Conservation (phyloP, 2,797 vertebrate genomes). For the Cyprinella venusta region DNA sequence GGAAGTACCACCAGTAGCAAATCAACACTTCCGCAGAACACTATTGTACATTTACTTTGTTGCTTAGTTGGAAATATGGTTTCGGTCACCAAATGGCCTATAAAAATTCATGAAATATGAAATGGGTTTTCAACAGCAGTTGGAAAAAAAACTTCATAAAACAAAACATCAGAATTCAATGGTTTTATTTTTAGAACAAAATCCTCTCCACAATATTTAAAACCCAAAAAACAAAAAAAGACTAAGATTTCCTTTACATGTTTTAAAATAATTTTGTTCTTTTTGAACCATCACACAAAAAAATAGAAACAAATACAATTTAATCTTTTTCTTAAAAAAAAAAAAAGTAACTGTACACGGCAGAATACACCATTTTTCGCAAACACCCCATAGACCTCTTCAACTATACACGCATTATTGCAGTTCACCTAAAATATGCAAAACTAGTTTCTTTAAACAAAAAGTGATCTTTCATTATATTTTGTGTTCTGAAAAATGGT, state of each 20-base stretch:
- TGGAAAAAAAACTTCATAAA: slow-evolving; percentile 39
- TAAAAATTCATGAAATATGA: neutral
- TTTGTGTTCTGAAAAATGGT: slow-evolving; percentile 58
- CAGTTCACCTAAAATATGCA: slow-evolving; percentile 76
- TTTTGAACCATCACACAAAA: slow-evolving; percentile 77
- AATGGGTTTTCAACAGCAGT: neutral
- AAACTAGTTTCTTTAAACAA: slow-evolving; percentile 60
- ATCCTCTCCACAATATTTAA: slow-evolving; percentile 76
- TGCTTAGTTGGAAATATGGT: neutral
- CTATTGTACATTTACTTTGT: neutral
- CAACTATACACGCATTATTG: slow-evolving; percentile 75
- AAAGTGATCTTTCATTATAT: slow-evolving; percentile 37
- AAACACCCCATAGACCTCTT: slow-evolving; percentile 77
- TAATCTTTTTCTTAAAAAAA: slow-evolving; percentile 58
- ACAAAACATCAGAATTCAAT: slow-evolving; percentile 62
- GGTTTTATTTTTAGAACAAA: slow-evolving; percentile 82
- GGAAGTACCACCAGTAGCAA: slow-evolving; percentile 8
- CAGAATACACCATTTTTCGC: slow-evolving; percentile 81
- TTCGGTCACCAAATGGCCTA: neutral
- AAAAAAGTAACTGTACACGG: slow-evolving; percentile 84
- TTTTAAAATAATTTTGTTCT: slow-evolving; percentile 81
- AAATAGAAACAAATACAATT: slow-evolving; percentile 79
- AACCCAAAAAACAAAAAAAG: slow-evolving; percentile 73
- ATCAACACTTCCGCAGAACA: slow-evolving; percentile 7
- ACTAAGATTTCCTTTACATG: slow-evolving; percentile 78